A percentile compares a stretch with the other conserved stretches of the same genome.
These are phyloP conservation scores for Leptocoma aspasia DNA, from an alignment of 2,113 vertebrate species.

Conservation along the genomic window DNA sequence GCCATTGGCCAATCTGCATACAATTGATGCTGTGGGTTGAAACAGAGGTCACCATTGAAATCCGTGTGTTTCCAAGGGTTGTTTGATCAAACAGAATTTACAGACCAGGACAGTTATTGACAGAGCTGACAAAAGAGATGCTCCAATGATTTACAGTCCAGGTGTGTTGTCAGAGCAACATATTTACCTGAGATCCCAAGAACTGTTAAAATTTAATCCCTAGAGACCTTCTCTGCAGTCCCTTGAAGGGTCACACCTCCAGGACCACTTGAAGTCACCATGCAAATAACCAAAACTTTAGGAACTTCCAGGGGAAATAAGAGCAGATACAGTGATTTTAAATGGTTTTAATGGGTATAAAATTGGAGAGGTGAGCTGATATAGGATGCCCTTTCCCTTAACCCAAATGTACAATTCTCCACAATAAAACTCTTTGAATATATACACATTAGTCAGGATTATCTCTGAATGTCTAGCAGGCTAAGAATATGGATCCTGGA, in stretches of 20 bases:
- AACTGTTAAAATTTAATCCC: constrained; percentile 66
- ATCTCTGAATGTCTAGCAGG: constrained; percentile 30
- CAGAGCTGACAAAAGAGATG: constrained; percentile 63
- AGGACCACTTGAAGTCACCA: background rate
- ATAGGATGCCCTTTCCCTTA: constrained; percentile 24
- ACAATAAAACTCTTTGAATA: constrained; percentile 33
- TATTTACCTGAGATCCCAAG: constrained; percentile 48
- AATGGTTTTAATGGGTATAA: constrained; percentile 28
- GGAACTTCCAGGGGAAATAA: background rate
- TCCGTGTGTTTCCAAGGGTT: background rate
- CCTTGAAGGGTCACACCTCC: background rate
- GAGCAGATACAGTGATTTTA: background rate
- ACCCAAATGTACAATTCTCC: background rate
- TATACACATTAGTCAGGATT: constrained; percentile 63
- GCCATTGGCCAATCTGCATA: constrained; percentile 28
- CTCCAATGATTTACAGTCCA: constrained; percentile 69
- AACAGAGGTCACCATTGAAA: constrained; percentile 59
- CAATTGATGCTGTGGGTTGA: constrained; percentile 54
- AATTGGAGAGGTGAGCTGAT: constrained; percentile 42
- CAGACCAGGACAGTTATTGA: constrained; percentile 58
- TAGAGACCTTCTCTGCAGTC: background rate
- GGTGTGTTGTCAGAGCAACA: constrained; percentile 67
- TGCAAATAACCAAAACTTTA: background rate
- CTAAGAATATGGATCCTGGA: constrained; percentile 46
- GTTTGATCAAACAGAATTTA: constrained; percentile 59